A percentile compares a stretch with the other conserved stretches of the same genome.
phyloP scores from a whole-genome alignment of 2,888 invertebrate species.

The Eupelmus urozonus region DNA sequence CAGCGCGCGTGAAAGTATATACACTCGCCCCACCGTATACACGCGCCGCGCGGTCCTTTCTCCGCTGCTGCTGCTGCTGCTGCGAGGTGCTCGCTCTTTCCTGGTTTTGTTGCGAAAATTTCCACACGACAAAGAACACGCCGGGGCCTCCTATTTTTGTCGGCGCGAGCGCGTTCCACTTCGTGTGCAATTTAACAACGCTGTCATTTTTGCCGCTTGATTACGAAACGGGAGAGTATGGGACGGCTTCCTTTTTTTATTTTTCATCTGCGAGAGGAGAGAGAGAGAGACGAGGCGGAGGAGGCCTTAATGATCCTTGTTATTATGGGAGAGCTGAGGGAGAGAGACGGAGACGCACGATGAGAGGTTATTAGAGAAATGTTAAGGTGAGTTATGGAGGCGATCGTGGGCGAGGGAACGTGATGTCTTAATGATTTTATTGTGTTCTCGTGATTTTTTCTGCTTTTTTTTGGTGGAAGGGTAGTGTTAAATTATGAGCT shows the following conservation, averaged over 20 bases:
- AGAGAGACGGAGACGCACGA: neutral
- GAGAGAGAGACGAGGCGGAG: too few species aligned
- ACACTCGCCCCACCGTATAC: slow-evolving; percentile 33
- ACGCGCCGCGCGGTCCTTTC: too few species aligned
- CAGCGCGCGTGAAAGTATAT: slow-evolving; percentile 47
- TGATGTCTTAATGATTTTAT: neutral
- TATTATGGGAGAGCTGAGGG: neutral
- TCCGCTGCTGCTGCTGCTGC: too few species aligned
- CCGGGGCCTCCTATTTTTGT: neutral
- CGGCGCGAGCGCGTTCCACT: neutral
- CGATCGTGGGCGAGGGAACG: neutral
- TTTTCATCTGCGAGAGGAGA: neutral
- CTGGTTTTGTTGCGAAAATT: slow-evolving; percentile 17
- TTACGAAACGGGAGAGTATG: slow-evolving; percentile 25
- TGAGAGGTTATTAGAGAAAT: neutral
- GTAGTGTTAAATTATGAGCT: too few species aligned
- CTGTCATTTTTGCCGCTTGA: slow-evolving; percentile 7
- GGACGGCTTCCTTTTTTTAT: neutral
- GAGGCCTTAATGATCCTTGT: slow-evolving; percentile 1
- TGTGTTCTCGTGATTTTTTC: neutral
- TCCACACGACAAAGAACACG: too few species aligned
- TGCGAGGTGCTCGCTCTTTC: slow-evolving; percentile 14
- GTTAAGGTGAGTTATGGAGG: neutral
- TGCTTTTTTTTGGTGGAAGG: neutral
- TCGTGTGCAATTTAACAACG: neutral